A percentile compares a stretch with the other conserved stretches of the same genome.
Conservation (phyloP, 2,797 vertebrate species). For the Chloroceryle amazona region DNA sequence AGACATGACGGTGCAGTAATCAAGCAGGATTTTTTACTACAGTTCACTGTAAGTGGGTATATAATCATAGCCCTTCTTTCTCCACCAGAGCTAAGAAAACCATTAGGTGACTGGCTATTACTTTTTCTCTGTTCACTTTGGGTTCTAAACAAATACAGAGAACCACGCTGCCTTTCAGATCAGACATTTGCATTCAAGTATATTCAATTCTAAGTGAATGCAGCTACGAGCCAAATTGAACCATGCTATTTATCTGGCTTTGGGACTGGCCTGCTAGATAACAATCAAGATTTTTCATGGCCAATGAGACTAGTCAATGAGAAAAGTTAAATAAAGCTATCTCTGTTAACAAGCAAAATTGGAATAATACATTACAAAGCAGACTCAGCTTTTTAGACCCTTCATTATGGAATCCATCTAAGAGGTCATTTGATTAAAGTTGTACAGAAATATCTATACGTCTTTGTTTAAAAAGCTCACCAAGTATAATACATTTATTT, state of each 20-base stretch:
- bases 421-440: slow-evolving; percentile 8
- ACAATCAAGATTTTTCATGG: slow-evolving; percentile 1
- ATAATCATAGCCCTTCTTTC: slow-evolving; percentile 8
- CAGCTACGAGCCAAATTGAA: not conserved
- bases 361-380: slow-evolving; percentile 31
- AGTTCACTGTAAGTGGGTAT: not conserved
- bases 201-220: not conserved
- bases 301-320: slow-evolving; percentile 27
- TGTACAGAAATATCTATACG: not conserved
- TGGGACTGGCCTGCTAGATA: slow-evolving; percentile 20
- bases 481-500: not conserved
- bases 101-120: not conserved
- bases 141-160: not conserved
- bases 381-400: not conserved
- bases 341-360: slow-evolving; percentile 40
- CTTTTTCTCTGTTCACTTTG: not conserved
- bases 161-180: not conserved
- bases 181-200: not conserved
- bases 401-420: not conserved
- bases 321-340: slow-evolving; percentile 52
- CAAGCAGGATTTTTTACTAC: slow-evolving; percentile 22
- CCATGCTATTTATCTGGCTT: slow-evolving; percentile 11
- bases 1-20: not conserved
- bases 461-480: not conserved
- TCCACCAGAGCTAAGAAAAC: slow-evolving; percentile 10